Evolutionary conservation across 35 echinoderm and acorn worm species (phyloP), one percentile per base, ranked within the genome.

Genomic region (Acanthaster planci): DNA sequence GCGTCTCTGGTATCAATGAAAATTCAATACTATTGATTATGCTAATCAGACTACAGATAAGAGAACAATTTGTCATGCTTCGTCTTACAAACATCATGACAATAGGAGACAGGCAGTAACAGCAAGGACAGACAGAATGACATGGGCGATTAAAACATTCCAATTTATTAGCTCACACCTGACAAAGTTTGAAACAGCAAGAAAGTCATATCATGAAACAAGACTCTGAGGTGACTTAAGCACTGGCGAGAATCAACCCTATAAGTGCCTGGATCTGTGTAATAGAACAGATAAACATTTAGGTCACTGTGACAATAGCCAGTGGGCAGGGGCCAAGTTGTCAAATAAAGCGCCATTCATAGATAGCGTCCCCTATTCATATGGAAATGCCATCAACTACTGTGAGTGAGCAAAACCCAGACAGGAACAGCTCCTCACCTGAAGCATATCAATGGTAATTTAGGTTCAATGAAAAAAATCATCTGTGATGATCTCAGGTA

Each of bases 11-110:
- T 72, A 34, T 72, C 64, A 30, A 72, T 31, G 32, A 31, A 34
- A 72, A 72, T 29, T 72, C 64, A 72, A 72, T 72, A 72, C 23
- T 72, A 72, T 72, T 72, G 64, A 72, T 72, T 72, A 72, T 72
- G 64, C 19, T 31, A 72, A 72, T 72, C 14, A 31, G 34, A 29
- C 64, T 47, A 12, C 42, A 47, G 42, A 47, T 47, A 47, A 47
- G 4, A 12, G 42, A 47, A 47, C 64, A 31, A 72, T 72, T 72
- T 72, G 64, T 72, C 34, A 34, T 0, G 26, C 10, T 34, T 8
- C 22, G 30, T 26, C 15, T 14, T 30, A 72, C n/a, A 23, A 72
- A 72, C 4, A 29, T 31, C 18, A 15, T 26, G 8, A 35, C 64
- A 72, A 35, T 72, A 26, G 34, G 64, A 72, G 29, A 72, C 64